Evolutionary conservation across 2,888 invertebrate species (phyloP), one percentile per base, ranked within the genome.

Genomic region (Laspeyria flexula): DNA sequence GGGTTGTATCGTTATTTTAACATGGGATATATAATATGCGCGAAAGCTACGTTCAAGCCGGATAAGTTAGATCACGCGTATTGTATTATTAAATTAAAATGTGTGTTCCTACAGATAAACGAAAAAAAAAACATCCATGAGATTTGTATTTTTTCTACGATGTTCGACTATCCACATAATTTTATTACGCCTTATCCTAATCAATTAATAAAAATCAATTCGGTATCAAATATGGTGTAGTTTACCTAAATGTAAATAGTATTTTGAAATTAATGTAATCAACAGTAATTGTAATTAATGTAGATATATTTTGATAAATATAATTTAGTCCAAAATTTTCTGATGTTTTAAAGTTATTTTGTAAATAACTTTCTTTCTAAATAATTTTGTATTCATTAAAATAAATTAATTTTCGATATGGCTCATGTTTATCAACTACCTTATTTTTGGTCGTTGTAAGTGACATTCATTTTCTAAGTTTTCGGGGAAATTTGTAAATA

Each of bases 251-350:
- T 66, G 68, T 66, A 68, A 55, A 66, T 66, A 43, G 29, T 44
- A 66, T 57, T 47, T 55, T 55, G 42, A 52, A 49, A 51, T 11
- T 46, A 63, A 52, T 42, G 37, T 64, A 60, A 55, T 47, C 45
- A 55, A 55, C 60, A 47, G 21, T 43, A 3, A 5, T 25, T 51
- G 34, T 54, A 13, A 49, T 39, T 42, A 49, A 43, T 43, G 49
- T 60, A 67, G 55, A 51, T 64, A 67, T 56, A 49, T 55, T 46
- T 57, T 57, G 13, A 47, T 65, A 55, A 51, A 59, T 66, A 55
- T 48, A 54, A 60, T 52, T 41, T 21, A 41, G 40, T 45, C 37
- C 30, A 39, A 33, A 40, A 44, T 30, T 47, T 46, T 43, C 11
- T 49, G 51, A 61, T 55, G 34, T 31, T 25, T 31, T 27, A 33